Percentiles rank a stretch among this genome's conserved stretches.
Evolutionary conservation across 2,113 vertebrate species (phyloP).

Genomic region (Elephas maximus): DNA sequence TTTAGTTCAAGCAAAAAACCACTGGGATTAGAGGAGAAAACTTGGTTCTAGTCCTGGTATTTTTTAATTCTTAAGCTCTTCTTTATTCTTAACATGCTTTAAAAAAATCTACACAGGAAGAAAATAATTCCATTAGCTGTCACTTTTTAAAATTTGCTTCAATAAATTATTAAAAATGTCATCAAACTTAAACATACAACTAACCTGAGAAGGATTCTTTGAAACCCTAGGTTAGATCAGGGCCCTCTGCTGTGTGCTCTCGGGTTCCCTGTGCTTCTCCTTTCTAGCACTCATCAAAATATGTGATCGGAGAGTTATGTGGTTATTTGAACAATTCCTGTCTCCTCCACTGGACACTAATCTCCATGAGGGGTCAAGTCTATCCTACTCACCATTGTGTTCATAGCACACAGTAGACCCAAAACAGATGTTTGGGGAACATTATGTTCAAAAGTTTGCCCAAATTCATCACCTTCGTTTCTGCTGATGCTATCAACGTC

Average conservation of each 20-base stretch:
- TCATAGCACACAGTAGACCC: not conserved
- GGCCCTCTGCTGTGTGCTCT: not conserved
- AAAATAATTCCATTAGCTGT: not conserved
- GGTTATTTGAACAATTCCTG: not conserved
- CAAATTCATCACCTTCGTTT: not conserved
- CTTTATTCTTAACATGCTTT: slow-evolving; percentile 22
- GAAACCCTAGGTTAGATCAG: not conserved
- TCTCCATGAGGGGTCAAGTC: not conserved
- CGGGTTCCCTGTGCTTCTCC: not conserved
- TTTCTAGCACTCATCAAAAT: not conserved
- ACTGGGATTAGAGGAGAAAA: not conserved
- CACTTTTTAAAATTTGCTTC: slow-evolving; percentile 42
- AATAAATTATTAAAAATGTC: slow-evolving; percentile 46
- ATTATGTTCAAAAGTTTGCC: not conserved
- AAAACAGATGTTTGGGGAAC: not conserved
- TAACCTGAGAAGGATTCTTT: not conserved
- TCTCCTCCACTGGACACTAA: not conserved
- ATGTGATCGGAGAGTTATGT: not conserved
- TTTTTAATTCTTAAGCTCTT: not conserved
- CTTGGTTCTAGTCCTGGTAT: not conserved
- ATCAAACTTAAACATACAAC: slow-evolving; percentile 44
- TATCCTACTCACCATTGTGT: not conserved
- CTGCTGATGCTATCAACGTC: not conserved
- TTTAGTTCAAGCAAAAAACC: not conserved
- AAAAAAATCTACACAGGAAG: not conserved